Base-by-base conservation (phyloP, 2,888 invertebrate species). In the Pogonocherus hispidulus region DNA sequence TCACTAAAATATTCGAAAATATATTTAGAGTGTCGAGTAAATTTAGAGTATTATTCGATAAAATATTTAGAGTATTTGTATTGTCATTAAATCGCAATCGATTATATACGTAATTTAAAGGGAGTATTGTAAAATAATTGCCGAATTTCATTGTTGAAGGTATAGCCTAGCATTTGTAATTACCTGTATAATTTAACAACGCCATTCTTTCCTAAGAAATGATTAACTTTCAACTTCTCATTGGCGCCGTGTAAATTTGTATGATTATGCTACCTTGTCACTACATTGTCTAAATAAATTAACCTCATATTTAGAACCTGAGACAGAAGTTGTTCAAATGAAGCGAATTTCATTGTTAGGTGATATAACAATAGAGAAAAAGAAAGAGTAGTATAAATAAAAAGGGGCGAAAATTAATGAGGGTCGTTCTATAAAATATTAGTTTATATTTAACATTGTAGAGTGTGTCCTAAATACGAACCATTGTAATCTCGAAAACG, bases 201-300 rank as follows among this genome's bases (percentile, higher is more conserved):
- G 14, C 0, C n/a, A n/a, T 41, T 2, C n/a, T 14, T 41, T 41
- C 14, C 3, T 14, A 14, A n/a, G 16, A 41, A 9, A 3, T 8
- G 8, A 27, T 41, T 14, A 14, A 14, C 16, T 16, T 14, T n/a
- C 27, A 41, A 41, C 2, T 3, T 2, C 14, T 9, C 2, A 41
- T 41, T 16, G 14, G 4, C 5, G 14, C n/a, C 3, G n/a, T 14
- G 16, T 41, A 41, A 41, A 41, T 41, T n/a, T 41, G n/a, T 41
- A 14, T 14, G 3, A 41, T 41, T 41, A 4, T 41, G 11, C 41
- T n/a, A 41, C 41, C 14, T 41, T 41, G 41, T 41, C 41, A 41
- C 41, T 41, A 41, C 14, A 41, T 41, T 41, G 41, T 41, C 41
- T 16, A 41, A 41, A 16, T 41, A 41, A 41, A 41, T 41, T 41